phyloP scores from a whole-genome alignment of 2,113 vertebrate species.

The Fregata magnificens region DNA sequence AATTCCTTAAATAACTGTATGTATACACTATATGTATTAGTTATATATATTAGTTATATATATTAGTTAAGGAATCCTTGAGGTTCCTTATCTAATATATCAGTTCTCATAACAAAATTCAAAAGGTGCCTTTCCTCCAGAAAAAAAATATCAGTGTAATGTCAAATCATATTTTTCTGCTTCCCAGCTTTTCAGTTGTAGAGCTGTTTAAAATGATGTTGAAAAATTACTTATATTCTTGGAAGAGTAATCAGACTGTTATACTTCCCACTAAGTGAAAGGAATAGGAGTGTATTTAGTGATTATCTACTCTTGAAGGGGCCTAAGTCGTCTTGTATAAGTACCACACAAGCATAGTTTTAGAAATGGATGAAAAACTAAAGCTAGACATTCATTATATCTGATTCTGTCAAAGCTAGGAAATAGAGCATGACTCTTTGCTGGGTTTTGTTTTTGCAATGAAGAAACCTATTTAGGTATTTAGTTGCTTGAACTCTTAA shows the following conservation, averaged over 20 bases:
- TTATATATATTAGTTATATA: neutral
- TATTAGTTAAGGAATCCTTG: neutral
- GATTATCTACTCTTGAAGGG: neutral
- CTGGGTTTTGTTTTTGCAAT: neutral
- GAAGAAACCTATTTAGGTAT: neutral
- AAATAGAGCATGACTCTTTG: neutral
- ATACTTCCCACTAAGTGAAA: neutral
- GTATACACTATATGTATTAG: neutral
- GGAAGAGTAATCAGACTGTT: neutral
- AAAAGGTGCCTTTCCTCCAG: neutral
- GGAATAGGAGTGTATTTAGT: neutral
- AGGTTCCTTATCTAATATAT: neutral
- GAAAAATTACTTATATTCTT: neutral
- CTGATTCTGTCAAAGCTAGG: neutral
- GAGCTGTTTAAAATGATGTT: neutral
- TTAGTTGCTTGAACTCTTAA: neutral
- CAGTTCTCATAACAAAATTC: neutral
- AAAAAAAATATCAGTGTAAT: neutral
- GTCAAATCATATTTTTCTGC: neutral
- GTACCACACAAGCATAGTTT: neutral
- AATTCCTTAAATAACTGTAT: neutral
- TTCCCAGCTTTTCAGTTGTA: neutral
- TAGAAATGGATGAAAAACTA: neutral
- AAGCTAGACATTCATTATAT: neutral
- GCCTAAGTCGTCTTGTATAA: neutral